Evolutionary conservation across 2,888 invertebrate species (phyloP), one percentile per base, ranked within the genome.

Genomic region (Melanostoma mellinum): DNA sequence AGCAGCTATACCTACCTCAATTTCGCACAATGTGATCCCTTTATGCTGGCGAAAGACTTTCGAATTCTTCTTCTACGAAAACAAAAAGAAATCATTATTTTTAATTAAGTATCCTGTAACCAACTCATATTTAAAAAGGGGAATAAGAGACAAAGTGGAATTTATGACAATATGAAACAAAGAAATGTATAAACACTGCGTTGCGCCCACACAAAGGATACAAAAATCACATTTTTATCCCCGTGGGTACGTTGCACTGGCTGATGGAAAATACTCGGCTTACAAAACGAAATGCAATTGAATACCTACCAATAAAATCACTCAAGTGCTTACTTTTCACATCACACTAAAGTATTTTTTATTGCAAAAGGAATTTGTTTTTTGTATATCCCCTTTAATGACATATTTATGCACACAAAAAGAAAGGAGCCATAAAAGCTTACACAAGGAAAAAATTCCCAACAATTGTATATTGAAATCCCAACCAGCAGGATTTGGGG

Each of bases 401-500:
- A 61, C 60, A 76, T 72, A 76, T 81, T 81, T 81, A 76, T 81
- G 50, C 76, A 72, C 33, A 60, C n/a, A 60, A 42, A 72, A 81
- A 67, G 53, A n/a, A n/a, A n/a, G 53, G 48, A 50, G 35, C 72
- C 71, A 76, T 81, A 68, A 76, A 81, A 75, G 75, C 65, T 67
- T 72, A 65, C 77, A 65, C 60, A 60, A 71, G 61, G 71, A 61
- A 69, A 61, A 48, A n/a, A 69, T 33, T 42, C 6, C 20, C 20
- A 5, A 42, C 3, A 42, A 8, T 8, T 42, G 9, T 42, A 58
- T 58, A 42, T 60, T 60, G 58, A 60, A 60, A 46, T 42, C 38
- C 55, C 53, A 53, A 38, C 32, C 50, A 65, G 48, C 52, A 20
- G 20, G 20, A 20, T 69, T 75, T 71, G 35, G 53, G 81, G 76